These are phyloP conservation scores for Gastracanthus pulcherrimus DNA, from an alignment of 2,888 invertebrate genomes.

Conservation along the genomic window DNA sequence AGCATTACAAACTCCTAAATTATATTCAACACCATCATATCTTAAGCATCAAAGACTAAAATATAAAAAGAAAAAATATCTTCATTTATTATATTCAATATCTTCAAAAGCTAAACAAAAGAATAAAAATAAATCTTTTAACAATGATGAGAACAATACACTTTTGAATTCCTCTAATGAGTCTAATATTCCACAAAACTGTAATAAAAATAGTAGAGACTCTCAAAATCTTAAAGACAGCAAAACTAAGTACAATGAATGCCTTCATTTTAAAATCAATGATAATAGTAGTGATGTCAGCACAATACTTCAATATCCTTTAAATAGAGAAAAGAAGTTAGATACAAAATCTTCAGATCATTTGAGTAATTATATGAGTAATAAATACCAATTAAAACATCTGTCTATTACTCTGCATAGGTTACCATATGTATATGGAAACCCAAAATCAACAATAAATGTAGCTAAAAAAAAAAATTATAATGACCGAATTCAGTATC, in stretches of 20 bases:
- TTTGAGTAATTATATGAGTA: not conserved
- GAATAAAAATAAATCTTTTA: not conserved
- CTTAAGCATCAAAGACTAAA: not conserved
- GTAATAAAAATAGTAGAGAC: not conserved
- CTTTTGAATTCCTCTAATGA: not conserved
- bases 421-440: constrained; percentile 11
- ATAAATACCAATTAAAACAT: not conserved
- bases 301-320: not conserved
- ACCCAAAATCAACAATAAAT: not conserved
- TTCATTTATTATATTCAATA: not conserved
- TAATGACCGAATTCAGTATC: not conserved
- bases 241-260: not conserved
- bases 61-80: not conserved
- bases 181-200: not conserved
- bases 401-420: not conserved
- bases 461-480: not conserved
- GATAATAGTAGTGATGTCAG: not conserved
- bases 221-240: not conserved
- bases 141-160: not conserved
- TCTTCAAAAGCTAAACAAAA: too few relatives aligned
- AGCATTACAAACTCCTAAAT: constrained; percentile 33
- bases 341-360: not conserved
- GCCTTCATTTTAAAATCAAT: not conserved
- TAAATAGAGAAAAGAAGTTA: not conserved
- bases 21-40: not conserved